Conservation (phyloP, 2,888 invertebrate species). For the Amiota communis region DNA sequence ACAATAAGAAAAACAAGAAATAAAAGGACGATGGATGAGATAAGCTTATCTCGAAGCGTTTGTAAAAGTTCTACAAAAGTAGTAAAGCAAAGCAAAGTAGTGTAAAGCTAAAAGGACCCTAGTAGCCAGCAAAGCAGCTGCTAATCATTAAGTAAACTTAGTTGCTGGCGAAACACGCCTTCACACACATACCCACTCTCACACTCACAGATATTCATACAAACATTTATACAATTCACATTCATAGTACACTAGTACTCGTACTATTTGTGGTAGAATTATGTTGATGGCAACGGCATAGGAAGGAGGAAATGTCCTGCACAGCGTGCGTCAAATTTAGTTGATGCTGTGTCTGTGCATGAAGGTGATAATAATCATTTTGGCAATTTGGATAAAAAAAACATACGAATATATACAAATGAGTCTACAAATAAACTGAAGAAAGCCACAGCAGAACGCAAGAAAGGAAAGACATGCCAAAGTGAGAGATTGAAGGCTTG, state of each 20-base stretch:
- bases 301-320: background rate
- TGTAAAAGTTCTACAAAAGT: background rate
- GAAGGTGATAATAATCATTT: constrained; percentile 63
- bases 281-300: background rate
- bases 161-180: constrained; percentile 19
- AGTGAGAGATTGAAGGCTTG: background rate
- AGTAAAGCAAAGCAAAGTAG: background rate
- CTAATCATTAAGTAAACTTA: constrained; percentile 26
- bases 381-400: constrained; percentile 49
- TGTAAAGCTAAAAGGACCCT: background rate
- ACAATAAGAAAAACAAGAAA: background rate
- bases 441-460: constrained; percentile 22
- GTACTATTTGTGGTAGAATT: background rate
- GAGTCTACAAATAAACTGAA: constrained; percentile 25
- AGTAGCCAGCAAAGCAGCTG: constrained; percentile 20
- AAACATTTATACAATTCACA: too few species aligned
- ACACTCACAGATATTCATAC: too few species aligned
- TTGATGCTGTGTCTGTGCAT: constrained; percentile 13
- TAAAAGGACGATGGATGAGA: background rate
- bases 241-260: background rate
- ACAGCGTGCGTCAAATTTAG: background rate
- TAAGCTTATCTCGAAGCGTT: constrained; percentile 1
- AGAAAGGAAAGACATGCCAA: background rate
- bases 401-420: constrained; percentile 44
- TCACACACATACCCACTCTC: too few species aligned